Conservation (phyloP, 2,888 invertebrate species). For the Eupithecia vulgata region DNA sequence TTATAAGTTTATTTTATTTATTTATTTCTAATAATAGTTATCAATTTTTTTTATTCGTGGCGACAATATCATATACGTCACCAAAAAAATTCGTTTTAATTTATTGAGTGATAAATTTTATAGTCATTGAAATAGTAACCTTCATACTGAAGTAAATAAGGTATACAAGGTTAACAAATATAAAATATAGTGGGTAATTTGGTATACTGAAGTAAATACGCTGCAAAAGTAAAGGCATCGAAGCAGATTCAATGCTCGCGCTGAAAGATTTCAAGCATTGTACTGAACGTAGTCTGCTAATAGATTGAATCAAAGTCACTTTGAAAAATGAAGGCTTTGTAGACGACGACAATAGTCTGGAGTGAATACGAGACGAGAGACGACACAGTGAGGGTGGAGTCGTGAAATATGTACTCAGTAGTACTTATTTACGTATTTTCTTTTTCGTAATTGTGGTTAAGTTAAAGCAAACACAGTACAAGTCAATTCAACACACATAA, state of each 20-base stretch:
- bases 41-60: no score
- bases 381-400: background rate
- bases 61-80: no score
- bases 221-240: slow-evolving; percentile 22
- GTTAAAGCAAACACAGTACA: background rate
- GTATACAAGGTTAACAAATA: no score
- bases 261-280: slow-evolving; percentile 47
- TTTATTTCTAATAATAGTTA: no score
- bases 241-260: slow-evolving; percentile 39
- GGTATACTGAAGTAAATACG: background rate
- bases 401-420: background rate
- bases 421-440: background rate
- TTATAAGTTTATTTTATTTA: no score
- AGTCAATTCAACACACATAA: no score
- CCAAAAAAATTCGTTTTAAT: no score
- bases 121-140: background rate
- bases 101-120: background rate
- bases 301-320: slow-evolving; percentile 68
- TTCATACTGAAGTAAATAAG: background rate
- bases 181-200: no score
- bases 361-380: slow-evolving; percentile 3
- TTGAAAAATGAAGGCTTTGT: slow-evolving; percentile 65
- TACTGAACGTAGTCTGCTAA: slow-evolving; percentile 52
- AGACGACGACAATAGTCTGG: slow-evolving; percentile 36
- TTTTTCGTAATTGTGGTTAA: background rate